These are phyloP conservation scores for Battus philenor DNA, from an alignment of 1,140 invertebrate genomes.

Conservation along the genomic window DNA sequence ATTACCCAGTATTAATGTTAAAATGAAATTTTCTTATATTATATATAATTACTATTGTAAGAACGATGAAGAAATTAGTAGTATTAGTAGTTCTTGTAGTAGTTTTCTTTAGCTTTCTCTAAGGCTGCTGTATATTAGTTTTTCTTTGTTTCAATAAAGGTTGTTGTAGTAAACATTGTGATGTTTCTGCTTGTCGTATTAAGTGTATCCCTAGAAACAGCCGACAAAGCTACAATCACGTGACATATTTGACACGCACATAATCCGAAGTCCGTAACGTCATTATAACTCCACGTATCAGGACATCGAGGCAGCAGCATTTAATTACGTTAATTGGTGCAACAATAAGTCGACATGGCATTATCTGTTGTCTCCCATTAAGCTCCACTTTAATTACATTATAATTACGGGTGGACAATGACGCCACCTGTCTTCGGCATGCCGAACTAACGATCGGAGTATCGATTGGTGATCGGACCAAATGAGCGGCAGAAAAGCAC, in stretches of 20 bases:
- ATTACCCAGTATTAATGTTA: too few species aligned
- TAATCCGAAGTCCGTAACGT: slow-evolving; percentile 10
- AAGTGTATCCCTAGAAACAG: too few species aligned
- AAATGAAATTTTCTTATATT: too few species aligned
- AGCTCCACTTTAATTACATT: slow-evolving; percentile 65
- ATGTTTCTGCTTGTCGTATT: too few species aligned
- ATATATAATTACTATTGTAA: too few species aligned
- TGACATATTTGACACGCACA: neutral
- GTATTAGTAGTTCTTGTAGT: too few species aligned
- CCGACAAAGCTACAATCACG: too few species aligned
- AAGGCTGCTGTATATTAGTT: too few species aligned
- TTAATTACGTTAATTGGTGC: slow-evolving; percentile 65
- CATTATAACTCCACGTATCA: slow-evolving; percentile 27
- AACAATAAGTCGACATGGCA: slow-evolving; percentile 51
- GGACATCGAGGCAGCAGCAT: slow-evolving; percentile 25
- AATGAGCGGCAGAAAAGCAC: neutral
- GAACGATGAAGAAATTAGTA: too few species aligned
- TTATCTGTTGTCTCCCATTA: slow-evolving; percentile 66
- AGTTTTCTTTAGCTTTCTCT: too few species aligned
- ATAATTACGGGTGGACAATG: slow-evolving; percentile 63
- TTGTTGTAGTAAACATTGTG: too few species aligned
- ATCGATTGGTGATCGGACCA: slow-evolving; percentile 35
- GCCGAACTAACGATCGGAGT: slow-evolving; percentile 55
- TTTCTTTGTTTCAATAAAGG: too few species aligned
- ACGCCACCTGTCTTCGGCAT: slow-evolving; percentile 59